Evolutionary conservation across 2,888 invertebrate genomes (phyloP).

Genomic region (Drosophila phalerata): DNA sequence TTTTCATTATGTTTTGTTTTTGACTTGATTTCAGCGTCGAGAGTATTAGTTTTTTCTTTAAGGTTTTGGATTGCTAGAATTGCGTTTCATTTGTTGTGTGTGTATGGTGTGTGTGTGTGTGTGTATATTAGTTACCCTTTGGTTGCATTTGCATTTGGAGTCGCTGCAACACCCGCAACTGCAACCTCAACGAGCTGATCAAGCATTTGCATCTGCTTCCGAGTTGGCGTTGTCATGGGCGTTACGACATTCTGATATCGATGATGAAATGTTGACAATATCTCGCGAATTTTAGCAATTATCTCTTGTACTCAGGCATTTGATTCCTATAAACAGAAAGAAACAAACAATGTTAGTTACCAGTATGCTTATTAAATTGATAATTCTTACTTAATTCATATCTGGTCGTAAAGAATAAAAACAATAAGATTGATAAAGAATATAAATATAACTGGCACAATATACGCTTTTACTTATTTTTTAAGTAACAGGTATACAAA

Average conservation of each 20-base stretch:
- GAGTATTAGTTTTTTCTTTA: constrained; percentile 33
- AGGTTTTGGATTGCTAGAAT: constrained; percentile 66
- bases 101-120: constrained; percentile 35
- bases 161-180: constrained; percentile 30
- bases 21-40: constrained; percentile 48
- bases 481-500: too few relatives aligned
- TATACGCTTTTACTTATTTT: too few relatives aligned
- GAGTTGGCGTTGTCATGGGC: constrained; percentile 84
- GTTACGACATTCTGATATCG: constrained; percentile 87
- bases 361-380: not conserved
- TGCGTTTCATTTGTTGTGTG: constrained; percentile 47
- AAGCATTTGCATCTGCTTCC: constrained; percentile 73
- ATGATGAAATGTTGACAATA: constrained; percentile 89
- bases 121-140: constrained; percentile 53
- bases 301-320: constrained; percentile 96
- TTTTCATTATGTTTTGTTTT: constrained; percentile 15
- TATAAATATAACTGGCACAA: too few relatives aligned
- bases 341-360: constrained; percentile 23
- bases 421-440: too few relatives aligned
- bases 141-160: constrained; percentile 44
- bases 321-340: constrained; percentile 88
- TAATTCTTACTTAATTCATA: too few relatives aligned
- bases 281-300: constrained; percentile 93
- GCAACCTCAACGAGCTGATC: constrained; percentile 61
- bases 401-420: too few relatives aligned